Evolutionary conservation across 2,888 invertebrate genomes (phyloP), one percentile per base, ranked within the genome.

Genomic region (Melikaiella ostensackeni): DNA sequence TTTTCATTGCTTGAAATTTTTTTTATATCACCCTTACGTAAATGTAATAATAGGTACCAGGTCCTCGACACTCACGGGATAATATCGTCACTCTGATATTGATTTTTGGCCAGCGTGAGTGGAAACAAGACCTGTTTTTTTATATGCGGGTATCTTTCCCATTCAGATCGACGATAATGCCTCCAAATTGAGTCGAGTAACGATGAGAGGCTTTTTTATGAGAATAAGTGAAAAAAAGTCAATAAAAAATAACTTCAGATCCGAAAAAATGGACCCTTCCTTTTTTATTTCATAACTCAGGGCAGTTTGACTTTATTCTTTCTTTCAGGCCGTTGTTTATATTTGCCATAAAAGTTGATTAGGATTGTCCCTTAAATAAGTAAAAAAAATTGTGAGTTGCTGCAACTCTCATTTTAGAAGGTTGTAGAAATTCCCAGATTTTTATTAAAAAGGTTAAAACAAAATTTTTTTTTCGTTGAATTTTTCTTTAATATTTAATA

Each of bases 131-230:
- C 19, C 7, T 57, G 33, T 57, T 35, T 62, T 61, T 24, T 64
- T 75, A 64, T 55, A 27, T 50, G n/a, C 16, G 38, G 57, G 13
- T 79, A 61, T 59, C 64, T 75, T 75, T 50, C 2, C 62, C 73
- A 76, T 77, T 77, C 74, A 59, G 66, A 57, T 35, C 24, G 19
- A 64, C 66, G 62, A 78, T 78, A 64, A 38, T 76, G 76, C 76
- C 62, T 59, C 75, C 62, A 76, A 80, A 78, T 75, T 78, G 76
- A 77, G 74, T 76, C 38, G 38, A 24, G 59, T 77, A 76, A 70
- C 70, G 78, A 78, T 55, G 9, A 21, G n/a, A 55, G 21, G 3
- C 11, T 4, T 55, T 21, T 55, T 55, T 55, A 21, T 55, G 55
- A 21, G 9, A 55, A 55, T 55, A 55, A 55, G 55, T 55, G 55